phyloP scores from a whole-genome alignment of 1,140 invertebrate species.

The Hycleus cichorii region DNA sequence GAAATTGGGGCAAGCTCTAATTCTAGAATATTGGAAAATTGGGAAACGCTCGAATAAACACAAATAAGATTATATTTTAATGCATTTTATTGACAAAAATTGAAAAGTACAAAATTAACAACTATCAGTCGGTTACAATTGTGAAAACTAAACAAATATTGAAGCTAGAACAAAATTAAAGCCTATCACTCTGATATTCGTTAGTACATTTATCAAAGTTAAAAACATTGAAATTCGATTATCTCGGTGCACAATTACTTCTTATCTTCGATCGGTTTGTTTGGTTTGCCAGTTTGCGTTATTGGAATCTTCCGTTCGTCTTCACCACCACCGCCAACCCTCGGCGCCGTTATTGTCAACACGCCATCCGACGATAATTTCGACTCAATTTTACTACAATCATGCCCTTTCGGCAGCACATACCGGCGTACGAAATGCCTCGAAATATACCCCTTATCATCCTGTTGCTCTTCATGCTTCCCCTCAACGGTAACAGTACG shows the following conservation, averaged over 20 bases:
- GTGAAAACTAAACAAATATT: no score
- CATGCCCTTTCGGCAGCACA: constrained; percentile 58
- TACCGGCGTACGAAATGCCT: constrained; percentile 56
- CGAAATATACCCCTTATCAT: constrained; percentile 41
- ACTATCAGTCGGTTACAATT: no score
- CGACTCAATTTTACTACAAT: constrained; percentile 55
- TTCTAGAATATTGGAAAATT: no score
- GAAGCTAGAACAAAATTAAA: no score
- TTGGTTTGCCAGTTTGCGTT: constrained; percentile 10
- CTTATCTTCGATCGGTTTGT: neutral
- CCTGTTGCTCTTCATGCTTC: constrained; percentile 45
- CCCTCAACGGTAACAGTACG: constrained; percentile 47
- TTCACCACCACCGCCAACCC: constrained; percentile 20
- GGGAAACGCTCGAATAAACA: no score
- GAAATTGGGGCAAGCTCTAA: no score
- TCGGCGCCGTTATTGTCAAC: constrained; percentile 57
- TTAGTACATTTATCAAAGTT: no score
- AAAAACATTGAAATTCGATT: no score
- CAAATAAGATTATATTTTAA: no score
- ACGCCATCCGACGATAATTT: constrained; percentile 66
- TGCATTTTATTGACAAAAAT: no score
- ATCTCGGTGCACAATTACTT: neutral
- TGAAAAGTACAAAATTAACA: no score
- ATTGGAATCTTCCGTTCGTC: constrained; percentile 9
- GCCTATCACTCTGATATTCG: no score